Conservation (phyloP, 2,797 vertebrate genomes). For the Hybognathus amarus region DNA sequence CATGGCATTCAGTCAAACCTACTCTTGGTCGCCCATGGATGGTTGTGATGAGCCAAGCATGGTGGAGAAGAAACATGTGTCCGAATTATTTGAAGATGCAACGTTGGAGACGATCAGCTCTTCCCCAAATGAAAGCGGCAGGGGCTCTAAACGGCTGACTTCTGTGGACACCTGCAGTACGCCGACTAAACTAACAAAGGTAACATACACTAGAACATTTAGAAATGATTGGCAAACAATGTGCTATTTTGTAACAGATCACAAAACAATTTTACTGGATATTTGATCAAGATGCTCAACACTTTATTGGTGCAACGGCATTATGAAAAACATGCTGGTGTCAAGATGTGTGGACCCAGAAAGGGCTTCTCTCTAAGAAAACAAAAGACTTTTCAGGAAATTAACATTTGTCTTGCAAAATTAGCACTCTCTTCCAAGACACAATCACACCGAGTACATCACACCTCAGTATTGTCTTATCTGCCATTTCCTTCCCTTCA, state of each 20-base stretch:
- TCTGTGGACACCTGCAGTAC: not conserved
- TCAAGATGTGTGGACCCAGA: not conserved
- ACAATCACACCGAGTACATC: not conserved
- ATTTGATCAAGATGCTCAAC: not conserved
- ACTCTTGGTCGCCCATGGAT: constrained; percentile 57
- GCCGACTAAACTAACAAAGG: constrained; percentile 51
- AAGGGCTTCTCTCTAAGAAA: not conserved
- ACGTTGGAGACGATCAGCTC: not conserved
- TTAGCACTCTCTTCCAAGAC: not conserved
- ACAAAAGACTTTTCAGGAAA: not conserved
- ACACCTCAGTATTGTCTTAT: not conserved
- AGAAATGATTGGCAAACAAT: not conserved
- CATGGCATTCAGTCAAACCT: constrained; percentile 45
- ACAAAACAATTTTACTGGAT: not conserved
- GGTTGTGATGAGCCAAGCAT: not conserved
- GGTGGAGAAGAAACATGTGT: not conserved
- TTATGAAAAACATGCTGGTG: not conserved
- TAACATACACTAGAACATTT: constrained; percentile 15
- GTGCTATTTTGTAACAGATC: not conserved
- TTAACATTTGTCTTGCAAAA: not conserved
- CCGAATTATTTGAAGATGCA: not conserved
- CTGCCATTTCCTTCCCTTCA: not conserved
- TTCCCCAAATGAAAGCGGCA: constrained; percentile 5
- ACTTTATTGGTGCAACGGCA: not conserved
- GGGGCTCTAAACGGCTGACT: constrained; percentile 25